phyloP scores from a whole-genome alignment of 37 sponge, comb jelly and placozoan genomes.

The Diacarnus erythraeanus region DNA sequence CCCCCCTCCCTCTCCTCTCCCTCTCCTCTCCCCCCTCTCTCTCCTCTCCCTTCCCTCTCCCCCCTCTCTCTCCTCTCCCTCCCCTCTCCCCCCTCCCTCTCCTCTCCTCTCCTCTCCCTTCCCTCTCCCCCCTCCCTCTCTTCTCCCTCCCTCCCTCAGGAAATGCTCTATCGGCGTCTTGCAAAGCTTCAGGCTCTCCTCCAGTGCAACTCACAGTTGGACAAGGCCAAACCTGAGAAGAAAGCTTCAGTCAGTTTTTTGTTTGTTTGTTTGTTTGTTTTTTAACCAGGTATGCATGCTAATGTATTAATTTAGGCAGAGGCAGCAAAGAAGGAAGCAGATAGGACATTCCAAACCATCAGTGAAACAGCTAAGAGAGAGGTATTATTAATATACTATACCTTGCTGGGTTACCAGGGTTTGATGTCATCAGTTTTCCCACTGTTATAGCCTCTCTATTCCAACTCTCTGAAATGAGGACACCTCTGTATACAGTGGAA shows the following conservation, averaged over 20 bases:
- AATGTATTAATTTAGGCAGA: conserved; percentile 30
- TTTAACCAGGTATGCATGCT: neutral
- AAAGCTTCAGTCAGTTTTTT: conserved; percentile 38
- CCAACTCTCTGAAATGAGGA: no score
- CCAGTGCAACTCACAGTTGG: conserved; percentile 38
- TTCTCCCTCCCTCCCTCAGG: conserved; percentile 15
- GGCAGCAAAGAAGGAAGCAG: conserved; percentile 26
- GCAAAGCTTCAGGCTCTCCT: conserved; percentile 28
- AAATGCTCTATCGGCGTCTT: conserved; percentile 56
- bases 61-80: no score
- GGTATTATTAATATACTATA: no score
- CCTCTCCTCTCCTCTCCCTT: conserved; percentile 1
- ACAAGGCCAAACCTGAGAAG: conserved; percentile 69
- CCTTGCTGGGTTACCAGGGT: no score
- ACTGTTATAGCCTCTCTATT: no score
- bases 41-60: neutral
- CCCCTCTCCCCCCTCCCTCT: neutral
- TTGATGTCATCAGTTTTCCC: no score
- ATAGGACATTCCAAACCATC: conserved; percentile 7
- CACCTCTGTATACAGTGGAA: no score
- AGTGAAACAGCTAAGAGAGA: conserved; percentile 36
- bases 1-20: no score
- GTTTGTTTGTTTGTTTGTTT: neutral
- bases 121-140: no score
- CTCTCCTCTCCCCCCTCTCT: neutral